Conservation (phyloP, 92 coral and sea anemone genomes). For the Ricordea florida region DNA sequence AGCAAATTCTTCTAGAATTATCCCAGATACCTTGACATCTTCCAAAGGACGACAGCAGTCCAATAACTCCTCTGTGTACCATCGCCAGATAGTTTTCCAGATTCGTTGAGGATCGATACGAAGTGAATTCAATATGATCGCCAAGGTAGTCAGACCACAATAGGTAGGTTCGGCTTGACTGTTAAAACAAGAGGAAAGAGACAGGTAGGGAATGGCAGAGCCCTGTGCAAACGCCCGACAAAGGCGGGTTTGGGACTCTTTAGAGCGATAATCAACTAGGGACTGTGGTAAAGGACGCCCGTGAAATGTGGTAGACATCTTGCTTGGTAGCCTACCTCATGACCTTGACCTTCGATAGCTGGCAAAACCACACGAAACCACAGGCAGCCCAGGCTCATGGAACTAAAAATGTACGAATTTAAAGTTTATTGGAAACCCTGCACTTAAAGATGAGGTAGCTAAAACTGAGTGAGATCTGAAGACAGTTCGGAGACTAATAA, state of each 20-base stretch:
- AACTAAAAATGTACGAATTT: no score
- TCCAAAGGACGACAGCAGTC: constrained; percentile 89
- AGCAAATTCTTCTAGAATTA: constrained; percentile 80
- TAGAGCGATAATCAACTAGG: constrained; percentile 79
- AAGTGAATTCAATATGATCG: constrained; percentile 84
- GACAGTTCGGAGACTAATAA: no score
- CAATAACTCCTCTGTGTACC: constrained; percentile 90
- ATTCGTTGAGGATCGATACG: constrained; percentile 87
- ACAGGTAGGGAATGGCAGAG: constrained; percentile 72
- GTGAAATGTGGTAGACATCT: constrained; percentile 42
- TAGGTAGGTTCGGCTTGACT: constrained; percentile 92
- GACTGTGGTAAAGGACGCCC: constrained; percentile 65
- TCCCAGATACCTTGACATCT: constrained; percentile 68
- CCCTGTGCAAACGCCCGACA: constrained; percentile 67
- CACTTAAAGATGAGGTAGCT: no score
- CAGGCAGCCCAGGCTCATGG: no score
- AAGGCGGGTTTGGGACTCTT: constrained; percentile 80
- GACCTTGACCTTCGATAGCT: no score
- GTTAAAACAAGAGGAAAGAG: constrained; percentile 79
- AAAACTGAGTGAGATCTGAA: no score
- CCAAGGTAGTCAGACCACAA: constrained; percentile 88
- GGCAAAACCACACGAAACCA: no score
- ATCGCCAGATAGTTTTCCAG: constrained; percentile 95
- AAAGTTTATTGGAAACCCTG: no score
- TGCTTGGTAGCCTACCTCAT: no score